Evolutionary conservation across 2,113 vertebrate genomes (phyloP).

Genomic region (Prionailurus viverrinus): DNA sequence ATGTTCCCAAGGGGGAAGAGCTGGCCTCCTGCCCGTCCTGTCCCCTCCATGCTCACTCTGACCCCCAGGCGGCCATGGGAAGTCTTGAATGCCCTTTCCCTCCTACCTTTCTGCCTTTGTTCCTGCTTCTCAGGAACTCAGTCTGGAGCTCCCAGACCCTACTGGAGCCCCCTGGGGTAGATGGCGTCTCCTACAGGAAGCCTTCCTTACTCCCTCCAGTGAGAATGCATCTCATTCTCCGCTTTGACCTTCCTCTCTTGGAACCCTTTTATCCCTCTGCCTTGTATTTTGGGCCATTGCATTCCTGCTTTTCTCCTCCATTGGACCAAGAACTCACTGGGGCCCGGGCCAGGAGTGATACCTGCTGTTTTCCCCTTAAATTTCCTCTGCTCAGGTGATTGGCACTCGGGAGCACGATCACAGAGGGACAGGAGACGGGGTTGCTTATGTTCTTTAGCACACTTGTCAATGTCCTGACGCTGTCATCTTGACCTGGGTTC

Average conservation of each 20-base stretch:
- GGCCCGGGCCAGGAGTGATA: neutral
- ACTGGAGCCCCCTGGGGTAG: neutral
- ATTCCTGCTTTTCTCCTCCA: neutral
- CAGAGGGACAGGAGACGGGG: neutral
- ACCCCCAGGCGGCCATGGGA: neutral
- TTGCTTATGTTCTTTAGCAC: neutral
- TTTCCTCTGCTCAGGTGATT: neutral
- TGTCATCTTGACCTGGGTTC: neutral
- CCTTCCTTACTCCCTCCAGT: neutral
- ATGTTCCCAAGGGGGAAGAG: neutral
- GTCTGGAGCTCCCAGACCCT: neutral
- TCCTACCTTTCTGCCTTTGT: neutral
- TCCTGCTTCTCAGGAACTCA: neutral
- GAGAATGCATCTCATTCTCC: neutral
- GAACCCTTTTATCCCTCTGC: neutral
- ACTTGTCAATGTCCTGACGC: too few relatives aligned
- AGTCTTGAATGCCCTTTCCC: neutral
- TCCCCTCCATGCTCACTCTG: neutral
- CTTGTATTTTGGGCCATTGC: neutral
- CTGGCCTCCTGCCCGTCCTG: neutral
- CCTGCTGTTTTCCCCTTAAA: neutral
- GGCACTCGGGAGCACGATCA: neutral
- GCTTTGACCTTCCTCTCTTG: neutral
- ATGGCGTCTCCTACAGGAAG: neutral
- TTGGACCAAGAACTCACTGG: neutral